Base-by-base conservation (phyloP, 1,140 invertebrate species). In the Planococcus citri region DNA sequence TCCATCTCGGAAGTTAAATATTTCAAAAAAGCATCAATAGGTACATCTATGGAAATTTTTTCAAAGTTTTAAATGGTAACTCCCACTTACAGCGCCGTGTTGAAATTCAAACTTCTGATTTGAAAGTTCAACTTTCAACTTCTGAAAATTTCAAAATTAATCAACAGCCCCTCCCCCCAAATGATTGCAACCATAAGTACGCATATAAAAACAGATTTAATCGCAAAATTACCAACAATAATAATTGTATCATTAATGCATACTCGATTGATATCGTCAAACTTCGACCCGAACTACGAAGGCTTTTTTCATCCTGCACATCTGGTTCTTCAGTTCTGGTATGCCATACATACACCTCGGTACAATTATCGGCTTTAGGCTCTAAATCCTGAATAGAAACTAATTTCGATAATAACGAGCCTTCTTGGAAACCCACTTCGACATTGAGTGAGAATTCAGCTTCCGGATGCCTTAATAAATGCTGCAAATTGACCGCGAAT, bases 321-420 rank as follows among this genome's bases (percentile, higher is more conserved):
- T 85, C 84, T 0, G 91, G 88, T 75, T 88, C 87, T 78, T 95
- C 91, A 27, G 95, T 97, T 76, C 94, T 83, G 21, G 95, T 98
- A 77, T 98, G 96, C 95, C 96, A 98, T 6, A 98, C 95, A 69
- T 94, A 87, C 14, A 97, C 82, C 85, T 95, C 92, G 0, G 88
- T 92, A 77, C 94, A 97, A 73, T 85, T 86, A 72, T 92, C 88
- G 1, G 94, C 94, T 73, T 92, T 82, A 0, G 94, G 91, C 78
- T 98, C 95, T 38, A 98, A 77, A 71, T 94, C 84, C 22, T 89
- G 82, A 73, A 85, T 83, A 0, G 83, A 88, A n/a, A 88, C 83
- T 27, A 93, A 81, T 74, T 92, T 87, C 64, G 86, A 82, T 0
- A 99, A 79, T 70, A 99, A 90, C 76, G 92, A 89, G 71, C 89